Base-by-base conservation (phyloP, 2,888 invertebrate genomes). In the Schrankia costaestrigalis region DNA sequence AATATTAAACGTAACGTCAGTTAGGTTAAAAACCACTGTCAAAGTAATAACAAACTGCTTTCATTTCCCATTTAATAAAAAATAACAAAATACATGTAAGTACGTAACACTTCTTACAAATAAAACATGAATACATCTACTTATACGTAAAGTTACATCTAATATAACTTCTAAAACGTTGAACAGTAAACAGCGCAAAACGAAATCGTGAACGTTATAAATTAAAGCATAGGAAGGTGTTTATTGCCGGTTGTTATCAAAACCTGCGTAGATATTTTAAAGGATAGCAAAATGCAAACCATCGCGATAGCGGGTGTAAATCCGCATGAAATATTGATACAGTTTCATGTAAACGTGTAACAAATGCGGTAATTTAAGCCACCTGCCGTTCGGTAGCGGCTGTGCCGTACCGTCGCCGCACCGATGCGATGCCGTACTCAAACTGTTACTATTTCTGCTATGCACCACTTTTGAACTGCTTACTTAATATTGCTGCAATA, bases 281-380 rank as follows among this genome's bases (percentile, higher is more conserved):
- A 68, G 74, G 74, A 79, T 72, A 75, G 74, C 64, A 68, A 78
- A 79, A 83, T 80, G 77, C 79, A 83, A 78, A 73, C 71, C 65
- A 65, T 68, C 75, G 73, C 79, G 75, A 82, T 83, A 71, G 78
- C 74, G 76, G 61, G 81, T 81, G 84, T 84, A 86, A 85, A 87
- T 87, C 82, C 82, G 76, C 76, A 81, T 87, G 85, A 87, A 84
- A 87, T 86, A 87, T 87, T 86, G 86, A 86, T 87, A 86, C 86
- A 86, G 86, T 86, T 86, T 84, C 80, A 82, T 83, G 86, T 85
- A 85, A 86, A 85, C 86, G 86, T 83, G 85, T 86, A 86, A 86
- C 86, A 86, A 86, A 87, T 87, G 86, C 81, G 85, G 87, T 86
- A 85, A 86, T 87, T 86, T 78, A 71, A 81, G 75, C 75, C 87